Evolutionary conservation across 2,888 invertebrate genomes (phyloP), one percentile per base, ranked within the genome.

Genomic region (Chrysina gloriosa): DNA sequence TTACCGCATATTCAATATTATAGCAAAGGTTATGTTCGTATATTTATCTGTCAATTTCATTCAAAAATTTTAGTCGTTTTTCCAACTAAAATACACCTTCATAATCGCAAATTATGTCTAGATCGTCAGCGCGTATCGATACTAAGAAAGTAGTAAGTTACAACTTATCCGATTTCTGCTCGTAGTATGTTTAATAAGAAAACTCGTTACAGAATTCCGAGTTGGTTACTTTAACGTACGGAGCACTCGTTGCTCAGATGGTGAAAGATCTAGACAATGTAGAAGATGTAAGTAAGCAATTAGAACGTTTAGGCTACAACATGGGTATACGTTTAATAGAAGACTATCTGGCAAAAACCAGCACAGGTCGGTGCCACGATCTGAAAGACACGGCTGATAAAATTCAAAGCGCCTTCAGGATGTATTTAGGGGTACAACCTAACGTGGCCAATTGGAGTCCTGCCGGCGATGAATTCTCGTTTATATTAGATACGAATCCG

Each of bases 271-370:
- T 93, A 77, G 98, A 99, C 81, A 96, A 95, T 83, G 91, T 95
- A 3, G 98, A 98, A 36, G 98, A 98, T 85, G 98, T 99, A 0
- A 99, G 98, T 82, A 96, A 97, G 79, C 98, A 99, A 79, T 84
- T 98, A 69, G 97, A 97, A 78, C 85, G 95, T 79, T 92, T 96
- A 84, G 99, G 99, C 2, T 99, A 98, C 82, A 99, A 98, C 80
- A 99, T 99, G 90, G 99, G 99, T 7, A 92, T 98, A 63, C 88
- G 99, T 47, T 84, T 99, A 36, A 97, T 99, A 70, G 99, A 99
- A 85, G 99, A 99, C 81, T 99, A 97, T 78, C 85, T 99, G 6
- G 97, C 98, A 0, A 89, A 97, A 75, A 97, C 94, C 16, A 91
- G 92, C 63, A 92, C 94, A 2, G 93, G 92, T 0, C 88, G 97